These are phyloP conservation scores for Ectemnius lituratus DNA, from an alignment of 2,888 invertebrate genomes.

Conservation along the genomic window DNA sequence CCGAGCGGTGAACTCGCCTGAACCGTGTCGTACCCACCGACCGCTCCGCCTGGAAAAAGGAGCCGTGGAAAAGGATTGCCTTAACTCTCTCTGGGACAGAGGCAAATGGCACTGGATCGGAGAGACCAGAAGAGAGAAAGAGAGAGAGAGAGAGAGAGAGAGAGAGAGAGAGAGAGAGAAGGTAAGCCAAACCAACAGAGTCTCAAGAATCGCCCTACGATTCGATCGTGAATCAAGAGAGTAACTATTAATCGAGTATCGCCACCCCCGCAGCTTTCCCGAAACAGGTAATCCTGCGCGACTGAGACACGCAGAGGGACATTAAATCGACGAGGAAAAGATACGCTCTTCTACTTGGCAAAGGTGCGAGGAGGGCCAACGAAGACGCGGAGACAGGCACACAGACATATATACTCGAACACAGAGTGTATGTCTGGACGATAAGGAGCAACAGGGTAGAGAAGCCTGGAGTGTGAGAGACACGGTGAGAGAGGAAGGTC, in stretches of 20 bases:
- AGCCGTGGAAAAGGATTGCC: constrained; percentile 19
- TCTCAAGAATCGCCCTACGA: too few species aligned
- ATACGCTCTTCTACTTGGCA: too few species aligned
- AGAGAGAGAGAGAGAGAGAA: background rate
- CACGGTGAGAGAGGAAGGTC: constrained; percentile 21
- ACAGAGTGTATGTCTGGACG: background rate
- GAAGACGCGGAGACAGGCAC: background rate
- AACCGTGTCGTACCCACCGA: constrained; percentile 71
- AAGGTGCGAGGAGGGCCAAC: too few species aligned
- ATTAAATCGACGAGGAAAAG: too few species aligned
- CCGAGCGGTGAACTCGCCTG: constrained; percentile 75
- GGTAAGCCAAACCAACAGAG: background rate
- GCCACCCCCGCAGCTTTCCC: too few species aligned
- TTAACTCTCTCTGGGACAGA: too few species aligned
- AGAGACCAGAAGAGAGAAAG: too few species aligned
- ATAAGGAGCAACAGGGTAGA: background rate
- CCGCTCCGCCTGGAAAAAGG: constrained; percentile 42
- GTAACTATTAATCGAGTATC: too few species aligned
- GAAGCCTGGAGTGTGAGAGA: constrained; percentile 3
- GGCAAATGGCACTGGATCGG: background rate
- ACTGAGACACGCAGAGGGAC: too few species aligned
- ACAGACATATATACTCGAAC: background rate
- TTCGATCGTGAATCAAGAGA: too few species aligned
- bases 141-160: too few species aligned
- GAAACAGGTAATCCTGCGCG: too few species aligned